These are phyloP conservation scores for Argentina silus DNA, from an alignment of 2,797 vertebrate species.

Conservation along the genomic window DNA sequence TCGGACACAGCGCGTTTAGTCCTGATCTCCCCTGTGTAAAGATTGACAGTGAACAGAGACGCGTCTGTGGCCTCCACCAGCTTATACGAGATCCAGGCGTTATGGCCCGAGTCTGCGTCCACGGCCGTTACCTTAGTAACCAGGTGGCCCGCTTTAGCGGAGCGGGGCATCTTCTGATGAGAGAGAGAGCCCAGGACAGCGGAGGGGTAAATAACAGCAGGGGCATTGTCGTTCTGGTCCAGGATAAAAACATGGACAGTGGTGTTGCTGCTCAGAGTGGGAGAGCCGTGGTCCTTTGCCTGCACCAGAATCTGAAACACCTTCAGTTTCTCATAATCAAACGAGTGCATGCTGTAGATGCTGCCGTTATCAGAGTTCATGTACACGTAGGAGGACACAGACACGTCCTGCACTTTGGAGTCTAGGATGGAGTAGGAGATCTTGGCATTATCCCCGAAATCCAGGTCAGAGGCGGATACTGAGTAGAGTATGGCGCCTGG, in stretches of 20 bases:
- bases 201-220: slow-evolving; percentile 76
- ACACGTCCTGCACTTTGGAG: slow-evolving; percentile 58
- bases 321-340: slow-evolving; percentile 71
- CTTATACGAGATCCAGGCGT: slow-evolving; percentile 76
- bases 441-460: slow-evolving; percentile 54
- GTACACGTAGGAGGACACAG: slow-evolving; percentile 75
- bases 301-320: slow-evolving; percentile 73
- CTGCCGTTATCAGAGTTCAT: slow-evolving; percentile 77
- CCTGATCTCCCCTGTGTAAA: slow-evolving; percentile 82
- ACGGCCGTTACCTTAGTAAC: slow-evolving; percentile 70
- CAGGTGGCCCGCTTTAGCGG: slow-evolving; percentile 64
- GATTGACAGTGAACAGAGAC: slow-evolving; percentile 77
- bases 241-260: slow-evolving; percentile 77
- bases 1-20: slow-evolving; percentile 65
- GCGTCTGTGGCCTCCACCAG: slow-evolving; percentile 73
- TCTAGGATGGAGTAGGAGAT: slow-evolving; percentile 70
- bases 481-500: slow-evolving; percentile 79
- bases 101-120: slow-evolving; percentile 68
- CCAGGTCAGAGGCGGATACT: slow-evolving; percentile 75
- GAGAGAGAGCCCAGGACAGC: slow-evolving; percentile 67
- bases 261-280: slow-evolving; percentile 66
- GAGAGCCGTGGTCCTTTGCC: slow-evolving; percentile 74
- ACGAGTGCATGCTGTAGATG: slow-evolving; percentile 68
- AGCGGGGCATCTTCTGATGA: slow-evolving; percentile 68
- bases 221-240: slow-evolving; percentile 79